These are phyloP conservation scores for Gadopsis marmoratus DNA, from an alignment of 2,797 vertebrate species.

Conservation along the genomic window DNA sequence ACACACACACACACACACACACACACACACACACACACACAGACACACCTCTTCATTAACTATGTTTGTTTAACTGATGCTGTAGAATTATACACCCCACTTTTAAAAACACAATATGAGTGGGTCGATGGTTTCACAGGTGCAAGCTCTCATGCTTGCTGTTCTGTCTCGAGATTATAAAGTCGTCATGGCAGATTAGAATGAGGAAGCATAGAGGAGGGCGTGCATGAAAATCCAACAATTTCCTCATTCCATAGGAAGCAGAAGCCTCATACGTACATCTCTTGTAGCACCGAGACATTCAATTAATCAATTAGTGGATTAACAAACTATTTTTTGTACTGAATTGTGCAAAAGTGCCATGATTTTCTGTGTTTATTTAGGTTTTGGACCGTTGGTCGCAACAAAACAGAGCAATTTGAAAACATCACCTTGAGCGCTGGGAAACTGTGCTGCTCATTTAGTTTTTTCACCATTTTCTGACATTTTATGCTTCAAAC, in stretches of 20 bases:
- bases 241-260: neutral
- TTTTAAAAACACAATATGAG: slow-evolving; percentile 19
- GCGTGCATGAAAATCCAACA: neutral
- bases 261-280: slow-evolving; percentile 1
- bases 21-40: slow-evolving; percentile 12
- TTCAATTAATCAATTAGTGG: neutral
- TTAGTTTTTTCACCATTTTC: neutral
- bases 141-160: neutral
- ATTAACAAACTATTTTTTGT: neutral
- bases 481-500: neutral
- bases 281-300: neutral
- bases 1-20: neutral
- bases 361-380: neutral
- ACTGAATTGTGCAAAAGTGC: neutral
- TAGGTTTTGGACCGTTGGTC: neutral
- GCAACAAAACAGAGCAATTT: neutral
- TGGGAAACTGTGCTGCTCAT: neutral
- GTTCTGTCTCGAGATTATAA: slow-evolving; percentile 45
- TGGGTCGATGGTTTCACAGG: slow-evolving; percentile 29
- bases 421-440: neutral
- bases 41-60: slow-evolving; percentile 11
- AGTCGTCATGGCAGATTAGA: slow-evolving; percentile 46
- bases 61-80: slow-evolving; percentile 9
- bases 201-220: neutral
- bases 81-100: slow-evolving; percentile 11